Conservation (phyloP, 2,888 invertebrate genomes). For the Agrenia bidenticulata region DNA sequence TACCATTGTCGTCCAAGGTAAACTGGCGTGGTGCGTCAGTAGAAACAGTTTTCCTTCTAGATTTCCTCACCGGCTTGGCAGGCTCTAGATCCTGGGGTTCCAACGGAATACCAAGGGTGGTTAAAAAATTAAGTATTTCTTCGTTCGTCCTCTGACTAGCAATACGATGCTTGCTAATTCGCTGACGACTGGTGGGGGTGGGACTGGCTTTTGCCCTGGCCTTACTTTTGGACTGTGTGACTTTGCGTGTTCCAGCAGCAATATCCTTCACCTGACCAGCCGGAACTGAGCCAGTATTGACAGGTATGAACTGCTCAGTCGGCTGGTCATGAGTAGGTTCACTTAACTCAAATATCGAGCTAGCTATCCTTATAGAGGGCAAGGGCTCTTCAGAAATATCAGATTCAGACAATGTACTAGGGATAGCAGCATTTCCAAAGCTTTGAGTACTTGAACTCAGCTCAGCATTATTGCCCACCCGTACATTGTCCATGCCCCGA, state of each 20-base stretch:
- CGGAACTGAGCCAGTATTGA: background rate
- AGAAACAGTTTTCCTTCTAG: conserved; percentile 9
- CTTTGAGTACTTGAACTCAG: background rate
- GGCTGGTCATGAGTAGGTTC: background rate
- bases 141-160: conserved; percentile 33
- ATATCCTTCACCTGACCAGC: background rate
- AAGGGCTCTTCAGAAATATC: conserved; percentile 1
- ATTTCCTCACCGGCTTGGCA: conserved; percentile 12
- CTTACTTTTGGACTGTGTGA: background rate
- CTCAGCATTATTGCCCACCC: conserved; percentile 21
- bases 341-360: background rate
- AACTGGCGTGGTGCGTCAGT: too few relatives aligned
- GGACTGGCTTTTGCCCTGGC: background rate
- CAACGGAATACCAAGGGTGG: conserved; percentile 34
- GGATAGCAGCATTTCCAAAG: conserved; percentile 26
- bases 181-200: background rate
- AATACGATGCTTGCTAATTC: conserved; percentile 6
- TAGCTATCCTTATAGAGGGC: conserved; percentile 4
- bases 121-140: conserved; percentile 36
- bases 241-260: background rate
- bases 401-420: background rate
- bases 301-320: background rate
- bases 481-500: too few relatives aligned
- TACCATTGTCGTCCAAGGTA: too few relatives aligned
- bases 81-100: conserved; percentile 27